Evolutionary conservation across 2,888 invertebrate species (phyloP), one percentile per base, ranked within the genome.

Genomic region (Tenthredo scrophulariae): DNA sequence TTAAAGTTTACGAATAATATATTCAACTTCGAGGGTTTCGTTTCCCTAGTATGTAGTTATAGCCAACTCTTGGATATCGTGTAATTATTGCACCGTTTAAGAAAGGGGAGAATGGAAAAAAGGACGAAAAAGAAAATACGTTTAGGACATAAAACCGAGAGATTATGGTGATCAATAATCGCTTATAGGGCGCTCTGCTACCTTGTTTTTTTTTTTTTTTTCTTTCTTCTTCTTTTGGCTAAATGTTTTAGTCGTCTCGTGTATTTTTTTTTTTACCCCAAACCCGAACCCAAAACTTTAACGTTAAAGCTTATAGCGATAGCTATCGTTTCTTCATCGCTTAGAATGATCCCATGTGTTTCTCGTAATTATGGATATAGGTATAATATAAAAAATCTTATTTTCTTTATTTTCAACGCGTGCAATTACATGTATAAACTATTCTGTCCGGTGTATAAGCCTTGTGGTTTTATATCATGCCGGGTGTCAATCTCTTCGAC

Each of bases 161-260:
- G 33, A 79, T 79, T 79, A 79, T 79, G 26, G 58, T 58, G 58
- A 79, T 79, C 79, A 79, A 79, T 79, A 62, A 79, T 58, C 79
- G 79, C 79, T 62, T 79, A 62, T 40, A 79, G 26, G 46, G 26
- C 33, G 46, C 50, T 26, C 33, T 26, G 54, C 18, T 54, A 29
- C 29, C 13, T 77, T 26, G 29, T 33, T 7, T 29, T 46, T 43
- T 54, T 18, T 46, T 50, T 77, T 29, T 74, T 26, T 43, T 40
- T 22, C 22, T 5, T n/a, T 10, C 54, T 18, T 18, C 18, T 29
- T 26, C 29, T 15, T 10, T 9, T 5, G 0, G 58, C 79, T 18
- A n/a, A 58, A 79, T 54, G 37, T 79, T 79, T 79, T n/a, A 79
- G 15, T 54, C 77, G 50, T 26, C 46, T 74, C 43, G n/a, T 6